Evolutionary conservation across 2,797 vertebrate genomes (phyloP).

Genomic region (Falco novaeseelandiae): DNA sequence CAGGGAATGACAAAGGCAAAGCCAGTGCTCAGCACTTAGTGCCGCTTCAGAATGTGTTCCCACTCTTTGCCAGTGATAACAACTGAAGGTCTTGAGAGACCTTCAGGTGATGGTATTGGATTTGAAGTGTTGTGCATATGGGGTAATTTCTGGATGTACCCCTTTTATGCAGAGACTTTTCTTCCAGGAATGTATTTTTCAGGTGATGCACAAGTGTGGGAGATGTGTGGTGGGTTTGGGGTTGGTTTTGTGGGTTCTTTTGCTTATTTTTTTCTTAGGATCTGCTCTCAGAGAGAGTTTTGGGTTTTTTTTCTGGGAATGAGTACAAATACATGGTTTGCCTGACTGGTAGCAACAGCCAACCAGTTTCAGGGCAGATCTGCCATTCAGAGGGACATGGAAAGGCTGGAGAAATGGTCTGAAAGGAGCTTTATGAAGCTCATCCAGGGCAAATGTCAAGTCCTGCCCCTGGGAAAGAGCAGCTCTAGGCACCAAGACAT

Average conservation of each 20-base stretch:
- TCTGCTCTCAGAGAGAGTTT: not conserved
- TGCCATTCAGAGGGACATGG: not conserved
- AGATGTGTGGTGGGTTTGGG: not conserved
- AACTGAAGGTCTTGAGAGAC: not conserved
- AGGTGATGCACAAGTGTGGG: not conserved
- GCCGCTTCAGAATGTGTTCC: not conserved
- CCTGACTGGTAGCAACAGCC: rapidly evolving
- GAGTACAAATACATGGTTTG: not conserved
- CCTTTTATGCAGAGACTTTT: not conserved
- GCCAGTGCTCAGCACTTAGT: not conserved
- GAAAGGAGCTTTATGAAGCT: not conserved
- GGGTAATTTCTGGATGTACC: not conserved
- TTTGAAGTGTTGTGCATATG: rapidly evolving
- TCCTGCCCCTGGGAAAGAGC: not conserved
- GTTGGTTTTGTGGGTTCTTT: not conserved
- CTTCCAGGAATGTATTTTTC: not conserved
- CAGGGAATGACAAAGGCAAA: not conserved
- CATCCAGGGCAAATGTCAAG: not conserved
- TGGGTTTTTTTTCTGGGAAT: not conserved
- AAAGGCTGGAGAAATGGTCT: not conserved
- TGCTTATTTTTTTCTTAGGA: not conserved
- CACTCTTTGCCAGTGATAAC: not conserved
- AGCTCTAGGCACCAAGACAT: not conserved
- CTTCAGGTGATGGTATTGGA: not conserved
- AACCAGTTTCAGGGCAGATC: not conserved